These are phyloP conservation scores for Epistrophe grossulariae DNA, from an alignment of 2,888 invertebrate genomes.

Conservation along the genomic window DNA sequence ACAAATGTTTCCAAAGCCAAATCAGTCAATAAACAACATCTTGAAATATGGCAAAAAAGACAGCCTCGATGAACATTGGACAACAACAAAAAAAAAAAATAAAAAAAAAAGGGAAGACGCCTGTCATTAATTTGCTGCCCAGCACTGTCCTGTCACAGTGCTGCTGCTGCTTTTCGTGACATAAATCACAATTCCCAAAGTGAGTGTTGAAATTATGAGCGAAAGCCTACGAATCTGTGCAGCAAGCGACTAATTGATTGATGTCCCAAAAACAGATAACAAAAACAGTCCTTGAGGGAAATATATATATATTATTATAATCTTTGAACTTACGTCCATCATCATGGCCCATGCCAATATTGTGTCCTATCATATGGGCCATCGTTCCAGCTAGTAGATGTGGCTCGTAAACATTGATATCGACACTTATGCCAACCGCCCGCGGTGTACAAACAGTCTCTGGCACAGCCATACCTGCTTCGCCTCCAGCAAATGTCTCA, in stretches of 20 bases:
- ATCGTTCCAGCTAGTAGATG: slow-evolving; percentile 97
- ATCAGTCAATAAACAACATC: slow-evolving; percentile 68
- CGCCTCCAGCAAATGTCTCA: slow-evolving; percentile 93
- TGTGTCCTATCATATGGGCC: slow-evolving; percentile 99
- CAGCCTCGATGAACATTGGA: background rate
- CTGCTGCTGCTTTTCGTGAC: slow-evolving; percentile 16
- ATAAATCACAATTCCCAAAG: slow-evolving; percentile 55
- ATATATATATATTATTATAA: slow-evolving; percentile 21
- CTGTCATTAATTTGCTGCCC: slow-evolving; percentile 58
- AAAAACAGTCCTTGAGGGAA: slow-evolving; percentile 27
- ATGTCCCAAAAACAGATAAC: slow-evolving; percentile 39
- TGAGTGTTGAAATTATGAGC: slow-evolving; percentile 26
- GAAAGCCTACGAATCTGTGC: slow-evolving; percentile 46
- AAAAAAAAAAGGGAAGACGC: slow-evolving; percentile 37
- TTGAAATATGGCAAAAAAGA: slow-evolving; percentile 24
- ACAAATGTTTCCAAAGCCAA: slow-evolving; percentile 58
- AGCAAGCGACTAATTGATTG: slow-evolving; percentile 71
- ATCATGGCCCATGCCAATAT: slow-evolving; percentile 98
- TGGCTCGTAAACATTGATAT: slow-evolving; percentile 96
- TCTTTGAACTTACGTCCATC: slow-evolving; percentile 88
- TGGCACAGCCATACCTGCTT: slow-evolving; percentile 97
- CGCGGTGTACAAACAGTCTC: slow-evolving; percentile 96
- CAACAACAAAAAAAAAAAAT: background rate
- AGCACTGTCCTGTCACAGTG: slow-evolving; percentile 1
- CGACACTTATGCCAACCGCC: slow-evolving; percentile 97